A percentile compares a stretch with the other conserved stretches of the same genome.
These are phyloP conservation scores for Nephrotoma guestfalica DNA, from an alignment of 2,888 invertebrate genomes.

Conservation along the genomic window DNA sequence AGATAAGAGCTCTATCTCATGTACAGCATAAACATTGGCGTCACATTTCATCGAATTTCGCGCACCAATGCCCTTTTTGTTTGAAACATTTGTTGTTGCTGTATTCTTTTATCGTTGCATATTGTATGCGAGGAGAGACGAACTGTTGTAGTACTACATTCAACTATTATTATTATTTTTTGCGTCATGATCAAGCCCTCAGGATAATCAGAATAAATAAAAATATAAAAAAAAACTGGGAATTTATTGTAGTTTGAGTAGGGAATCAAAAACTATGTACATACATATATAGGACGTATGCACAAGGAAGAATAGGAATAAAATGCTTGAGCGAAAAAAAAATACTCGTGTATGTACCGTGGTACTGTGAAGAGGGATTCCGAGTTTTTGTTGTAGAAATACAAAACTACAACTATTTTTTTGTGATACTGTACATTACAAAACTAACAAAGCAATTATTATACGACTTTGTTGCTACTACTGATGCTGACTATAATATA, in stretches of 20 bases:
- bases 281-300: no score
- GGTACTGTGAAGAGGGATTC: not conserved
- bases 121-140: not conserved
- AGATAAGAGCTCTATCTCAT: not conserved
- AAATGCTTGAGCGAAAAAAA: not conserved
- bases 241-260: not conserved
- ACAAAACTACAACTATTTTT: not conserved
- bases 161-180: not conserved
- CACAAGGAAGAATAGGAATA: not conserved
- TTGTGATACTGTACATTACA: not conserved
- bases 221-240: not conserved
- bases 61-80: slow-evolving; percentile 34
- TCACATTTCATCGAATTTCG: slow-evolving; percentile 40
- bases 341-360: not conserved
- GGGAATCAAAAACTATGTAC: not conserved
- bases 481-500: not conserved
- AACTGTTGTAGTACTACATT: not conserved
- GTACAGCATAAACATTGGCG: slow-evolving; percentile 17
- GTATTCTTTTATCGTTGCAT: not conserved
- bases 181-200: slow-evolving; percentile 2
- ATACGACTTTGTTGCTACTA: not conserved
- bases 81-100: slow-evolving; percentile 9
- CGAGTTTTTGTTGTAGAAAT: not conserved
- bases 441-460: not conserved
- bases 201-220: slow-evolving; percentile 2